Evolutionary conservation across 2,888 invertebrate species (phyloP).

Genomic region (Synanthedon formicaeformis): DNA sequence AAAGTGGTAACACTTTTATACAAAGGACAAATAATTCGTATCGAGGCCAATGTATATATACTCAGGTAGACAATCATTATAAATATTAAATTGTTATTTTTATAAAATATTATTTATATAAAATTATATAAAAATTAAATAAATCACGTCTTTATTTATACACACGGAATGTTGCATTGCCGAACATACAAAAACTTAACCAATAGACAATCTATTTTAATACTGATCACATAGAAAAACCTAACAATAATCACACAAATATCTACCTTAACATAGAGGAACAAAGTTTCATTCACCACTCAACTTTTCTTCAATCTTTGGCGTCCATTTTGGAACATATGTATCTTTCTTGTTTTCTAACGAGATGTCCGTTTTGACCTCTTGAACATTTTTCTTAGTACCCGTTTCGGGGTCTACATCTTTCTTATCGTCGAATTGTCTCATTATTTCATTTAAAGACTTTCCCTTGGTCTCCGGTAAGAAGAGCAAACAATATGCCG

Average conservation of each 20-base stretch:
- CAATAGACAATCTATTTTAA: constrained; percentile 24
- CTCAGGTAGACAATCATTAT: too few species aligned
- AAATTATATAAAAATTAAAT: constrained; percentile 14
- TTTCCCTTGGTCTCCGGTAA: constrained; percentile 79
- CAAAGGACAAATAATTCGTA: too few species aligned
- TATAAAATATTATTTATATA: constrained; percentile 1
- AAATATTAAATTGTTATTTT: too few species aligned
- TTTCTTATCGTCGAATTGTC: constrained; percentile 64
- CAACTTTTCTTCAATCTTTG: constrained; percentile 14
- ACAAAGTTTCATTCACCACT: not conserved
- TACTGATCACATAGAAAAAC: constrained; percentile 44
- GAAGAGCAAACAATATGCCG: constrained; percentile 71
- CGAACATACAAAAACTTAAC: constrained; percentile 11
- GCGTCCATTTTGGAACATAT: constrained; percentile 30
- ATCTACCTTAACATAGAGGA: constrained; percentile 13
- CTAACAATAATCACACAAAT: constrained; percentile 4
- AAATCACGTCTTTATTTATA: constrained; percentile 31
- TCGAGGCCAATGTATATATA: too few species aligned
- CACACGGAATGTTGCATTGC: constrained; percentile 31
- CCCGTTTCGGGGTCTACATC: constrained; percentile 45
- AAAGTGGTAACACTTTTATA: too few species aligned
- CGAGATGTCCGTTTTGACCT: constrained; percentile 37
- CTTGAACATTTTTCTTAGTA: constrained; percentile 26
- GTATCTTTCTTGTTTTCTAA: constrained; percentile 43
- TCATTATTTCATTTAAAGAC: constrained; percentile 76